These are phyloP conservation scores for Tenualosa ilisha DNA, from an alignment of 2,797 vertebrate genomes.

Conservation along the genomic window DNA sequence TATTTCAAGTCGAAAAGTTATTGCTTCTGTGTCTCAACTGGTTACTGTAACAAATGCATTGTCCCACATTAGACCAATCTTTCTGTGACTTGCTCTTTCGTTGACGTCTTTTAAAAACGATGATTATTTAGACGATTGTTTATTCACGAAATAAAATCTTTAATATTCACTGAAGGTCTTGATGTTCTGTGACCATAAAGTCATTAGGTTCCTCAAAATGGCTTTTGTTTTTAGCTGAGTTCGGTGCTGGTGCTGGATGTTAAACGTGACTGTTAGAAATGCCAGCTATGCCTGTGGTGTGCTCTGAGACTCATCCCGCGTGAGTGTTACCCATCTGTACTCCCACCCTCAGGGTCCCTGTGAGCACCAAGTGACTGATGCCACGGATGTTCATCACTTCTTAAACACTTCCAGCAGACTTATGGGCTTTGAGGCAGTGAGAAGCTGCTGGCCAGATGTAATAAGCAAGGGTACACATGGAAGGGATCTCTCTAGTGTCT, in stretches of 20 bases:
- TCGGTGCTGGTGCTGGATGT: not conserved
- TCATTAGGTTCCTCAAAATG: not conserved
- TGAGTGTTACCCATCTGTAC: conserved; percentile 63
- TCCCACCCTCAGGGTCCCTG: conserved; percentile 37
- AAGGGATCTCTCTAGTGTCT: not conserved
- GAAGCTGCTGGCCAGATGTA: conserved; percentile 57
- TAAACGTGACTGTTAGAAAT: not conserved
- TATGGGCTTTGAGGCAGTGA: conserved; percentile 43
- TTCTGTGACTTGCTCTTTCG: not conserved
- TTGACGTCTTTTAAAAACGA: not conserved
- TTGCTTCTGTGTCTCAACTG: not conserved
- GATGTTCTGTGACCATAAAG: not conserved
- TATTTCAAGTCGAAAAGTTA: not conserved
- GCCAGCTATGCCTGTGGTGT: not conserved
- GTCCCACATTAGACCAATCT: not conserved
- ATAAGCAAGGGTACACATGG: conserved; percentile 8
- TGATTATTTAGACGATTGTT: too few species aligned
- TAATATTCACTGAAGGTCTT: not conserved
- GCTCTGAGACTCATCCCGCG: conserved; percentile 31
- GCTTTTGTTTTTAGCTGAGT: not conserved
- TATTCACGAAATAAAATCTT: too few species aligned
- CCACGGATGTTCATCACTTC: conserved; percentile 50
- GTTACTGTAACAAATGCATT: not conserved
- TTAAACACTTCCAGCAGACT: conserved; percentile 46
- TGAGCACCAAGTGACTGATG: conserved; percentile 44